Percentiles rank a stretch among this genome's conserved stretches.
These are phyloP conservation scores for Apodemus agrarius DNA, from an alignment of 2,797 vertebrate species.

Conservation along the genomic window DNA sequence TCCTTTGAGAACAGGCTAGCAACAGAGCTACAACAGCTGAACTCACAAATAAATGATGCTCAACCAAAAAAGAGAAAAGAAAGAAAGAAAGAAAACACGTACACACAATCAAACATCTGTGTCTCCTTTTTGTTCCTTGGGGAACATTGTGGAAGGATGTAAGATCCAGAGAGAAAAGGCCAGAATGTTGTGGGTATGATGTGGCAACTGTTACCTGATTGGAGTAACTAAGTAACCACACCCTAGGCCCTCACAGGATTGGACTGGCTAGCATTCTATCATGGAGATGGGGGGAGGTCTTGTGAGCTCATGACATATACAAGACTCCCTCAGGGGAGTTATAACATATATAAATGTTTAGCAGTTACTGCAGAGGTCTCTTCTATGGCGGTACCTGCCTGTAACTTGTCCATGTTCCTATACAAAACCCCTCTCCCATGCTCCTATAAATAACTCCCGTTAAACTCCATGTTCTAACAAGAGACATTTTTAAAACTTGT, in stretches of 20 bases:
- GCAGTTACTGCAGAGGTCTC: no score
- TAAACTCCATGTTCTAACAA: neutral
- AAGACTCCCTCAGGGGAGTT: no score
- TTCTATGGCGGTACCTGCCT: neutral
- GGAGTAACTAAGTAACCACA: neutral
- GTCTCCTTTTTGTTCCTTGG: neutral
- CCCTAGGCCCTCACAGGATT: neutral
- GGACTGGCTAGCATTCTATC: neutral
- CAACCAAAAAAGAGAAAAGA: neutral
- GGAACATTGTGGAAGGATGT: neutral
- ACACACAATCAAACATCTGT: neutral
- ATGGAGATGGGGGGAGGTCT: neutral
- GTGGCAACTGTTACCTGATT: neutral
- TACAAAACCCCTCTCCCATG: neutral
- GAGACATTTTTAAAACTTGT: no score
- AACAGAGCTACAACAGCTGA: slow-evolving; percentile 78
- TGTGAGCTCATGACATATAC: no score
- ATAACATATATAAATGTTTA: neutral
- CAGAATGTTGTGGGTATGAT: neutral
- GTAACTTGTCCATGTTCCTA: neutral
- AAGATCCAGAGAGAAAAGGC: neutral
- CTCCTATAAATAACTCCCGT: neutral
- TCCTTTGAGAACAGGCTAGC: slow-evolving; percentile 63
- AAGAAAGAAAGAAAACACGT: no score
- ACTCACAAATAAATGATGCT: slow-evolving; percentile 80